Conservation (phyloP, 2,113 vertebrate species). For the Lota lota region DNA sequence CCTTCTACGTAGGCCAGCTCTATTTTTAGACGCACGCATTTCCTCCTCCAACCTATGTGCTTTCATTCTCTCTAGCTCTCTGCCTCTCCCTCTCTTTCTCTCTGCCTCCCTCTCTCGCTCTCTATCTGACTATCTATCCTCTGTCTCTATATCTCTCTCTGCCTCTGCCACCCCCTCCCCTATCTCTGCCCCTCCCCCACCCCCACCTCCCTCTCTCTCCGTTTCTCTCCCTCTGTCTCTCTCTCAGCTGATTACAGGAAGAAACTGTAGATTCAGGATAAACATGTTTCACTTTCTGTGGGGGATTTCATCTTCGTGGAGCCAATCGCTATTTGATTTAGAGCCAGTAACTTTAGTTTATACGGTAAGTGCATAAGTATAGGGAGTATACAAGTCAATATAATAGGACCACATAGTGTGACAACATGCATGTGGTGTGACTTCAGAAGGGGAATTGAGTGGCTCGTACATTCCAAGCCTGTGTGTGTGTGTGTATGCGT, state of each 20-base stretch:
- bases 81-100: neutral
- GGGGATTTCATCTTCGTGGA: conserved; percentile 55
- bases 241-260: conserved; percentile 57
- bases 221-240: conserved; percentile 57
- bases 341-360: neutral
- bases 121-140: neutral
- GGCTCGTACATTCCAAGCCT: no score
- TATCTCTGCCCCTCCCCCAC: conserved; percentile 17
- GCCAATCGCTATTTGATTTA: conserved; percentile 55
- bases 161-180: neutral
- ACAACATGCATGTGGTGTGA: no score
- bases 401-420: no score
- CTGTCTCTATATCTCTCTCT: neutral
- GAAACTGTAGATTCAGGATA: conserved; percentile 59
- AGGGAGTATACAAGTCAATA: no score
- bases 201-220: conserved; percentile 36
- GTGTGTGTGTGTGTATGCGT: no score
- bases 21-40: neutral
- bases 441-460: no score
- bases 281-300: conserved; percentile 64
- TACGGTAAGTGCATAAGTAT: neutral
- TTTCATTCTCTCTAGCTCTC: neutral
- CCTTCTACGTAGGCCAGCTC: conserved; percentile 24
- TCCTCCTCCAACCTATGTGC: neutral
- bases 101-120: neutral